phyloP scores from a whole-genome alignment of 2,797 vertebrate genomes.

The Coluber constrictor region DNA sequence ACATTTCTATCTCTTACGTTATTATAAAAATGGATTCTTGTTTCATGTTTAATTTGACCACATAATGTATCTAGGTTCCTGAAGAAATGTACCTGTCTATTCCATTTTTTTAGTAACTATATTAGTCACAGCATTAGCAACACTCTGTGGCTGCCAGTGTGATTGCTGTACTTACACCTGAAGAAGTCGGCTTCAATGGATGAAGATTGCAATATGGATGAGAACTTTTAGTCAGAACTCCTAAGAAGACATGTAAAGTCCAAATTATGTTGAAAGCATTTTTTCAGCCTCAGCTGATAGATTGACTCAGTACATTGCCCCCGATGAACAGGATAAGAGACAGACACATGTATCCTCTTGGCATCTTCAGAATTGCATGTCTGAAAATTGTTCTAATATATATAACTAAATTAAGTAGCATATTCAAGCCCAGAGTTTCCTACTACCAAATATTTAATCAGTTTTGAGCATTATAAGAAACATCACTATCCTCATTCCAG shows the following conservation, averaged over 20 bases:
- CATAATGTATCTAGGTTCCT: not conserved
- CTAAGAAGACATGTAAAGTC: not conserved
- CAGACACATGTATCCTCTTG: not conserved
- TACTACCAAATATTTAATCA: slow-evolving; percentile 1
- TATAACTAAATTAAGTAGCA: not conserved
- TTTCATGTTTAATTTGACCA: not conserved
- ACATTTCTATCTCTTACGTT: not conserved
- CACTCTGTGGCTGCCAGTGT: not conserved
- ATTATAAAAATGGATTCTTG: not conserved
- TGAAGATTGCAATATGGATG: not conserved
- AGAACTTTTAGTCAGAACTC: not conserved
- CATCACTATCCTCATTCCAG: slow-evolving; percentile 74
- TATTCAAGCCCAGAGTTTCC: not conserved
- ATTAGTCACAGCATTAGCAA: not conserved
- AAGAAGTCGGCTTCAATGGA: not conserved
- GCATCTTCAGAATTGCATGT: not conserved
- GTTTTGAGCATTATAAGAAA: slow-evolving; percentile 71
- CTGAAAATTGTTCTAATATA: not conserved
- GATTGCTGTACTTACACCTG: not conserved
- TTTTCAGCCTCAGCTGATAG: not conserved
- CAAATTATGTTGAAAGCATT: not conserved
- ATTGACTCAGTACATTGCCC: not conserved
- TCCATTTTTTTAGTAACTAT: not conserved
- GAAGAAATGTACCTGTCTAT: not conserved
- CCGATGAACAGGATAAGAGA: not conserved